Percentiles rank a stretch among this genome's conserved stretches.
These are phyloP conservation scores for Bombylius major DNA, from an alignment of 2,888 invertebrate species.

Conservation along the genomic window DNA sequence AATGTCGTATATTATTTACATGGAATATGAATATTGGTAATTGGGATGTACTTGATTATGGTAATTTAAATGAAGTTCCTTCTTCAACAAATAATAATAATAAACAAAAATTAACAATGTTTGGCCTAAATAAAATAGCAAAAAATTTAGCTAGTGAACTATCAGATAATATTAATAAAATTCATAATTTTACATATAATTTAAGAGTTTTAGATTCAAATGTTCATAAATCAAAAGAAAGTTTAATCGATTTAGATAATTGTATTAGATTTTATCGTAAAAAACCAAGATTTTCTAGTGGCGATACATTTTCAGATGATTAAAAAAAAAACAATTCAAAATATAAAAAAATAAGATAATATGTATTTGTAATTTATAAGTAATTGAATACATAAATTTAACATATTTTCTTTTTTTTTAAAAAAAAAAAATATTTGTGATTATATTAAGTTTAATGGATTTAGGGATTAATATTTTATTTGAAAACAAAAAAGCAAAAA, in stretches of 20 bases:
- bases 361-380: no score
- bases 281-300: conserved; percentile 14
- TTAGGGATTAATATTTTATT: no score
- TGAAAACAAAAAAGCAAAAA: no score
- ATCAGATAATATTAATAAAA: conserved; percentile 20
- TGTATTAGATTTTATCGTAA: conserved; percentile 34
- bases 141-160: conserved; percentile 30
- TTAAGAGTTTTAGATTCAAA: conserved; percentile 32
- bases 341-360: no score
- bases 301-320: not conserved
- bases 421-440: no score
- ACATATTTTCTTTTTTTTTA: no score
- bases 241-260: conserved; percentile 31
- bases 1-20: conserved; percentile 34
- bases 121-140: conserved; percentile 26
- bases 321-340: not conserved
- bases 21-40: conserved; percentile 35
- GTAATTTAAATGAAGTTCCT: conserved; percentile 28
- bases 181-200: conserved; percentile 29
- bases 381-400: no score
- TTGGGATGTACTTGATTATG: conserved; percentile 35
- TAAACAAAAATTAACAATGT: not conserved
- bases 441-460: no score
- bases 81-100: conserved; percentile 6
- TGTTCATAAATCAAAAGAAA: conserved; percentile 31